Evolutionary conservation across 2,113 vertebrate species (phyloP).

Genomic region (Dicerorhinus sumatrensis): DNA sequence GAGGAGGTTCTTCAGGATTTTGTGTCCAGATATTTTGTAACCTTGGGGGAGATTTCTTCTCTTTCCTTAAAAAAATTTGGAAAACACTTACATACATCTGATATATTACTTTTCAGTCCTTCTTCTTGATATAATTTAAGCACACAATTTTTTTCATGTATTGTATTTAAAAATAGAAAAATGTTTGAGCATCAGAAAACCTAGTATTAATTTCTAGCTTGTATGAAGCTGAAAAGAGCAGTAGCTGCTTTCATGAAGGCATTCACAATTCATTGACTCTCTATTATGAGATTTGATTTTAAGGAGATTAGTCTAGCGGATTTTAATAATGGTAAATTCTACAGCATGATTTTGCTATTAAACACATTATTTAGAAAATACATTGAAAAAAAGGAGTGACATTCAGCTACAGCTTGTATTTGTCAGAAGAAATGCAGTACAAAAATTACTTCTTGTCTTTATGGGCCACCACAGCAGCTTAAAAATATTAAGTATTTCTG

Average conservation of each 20-base stretch:
- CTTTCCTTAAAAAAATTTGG: not conserved
- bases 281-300: not conserved
- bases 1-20: not conserved
- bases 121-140: not conserved
- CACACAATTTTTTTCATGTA: not conserved
- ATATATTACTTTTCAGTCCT: not conserved
- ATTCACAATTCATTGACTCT: slow-evolving; percentile 2
- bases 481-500: not conserved
- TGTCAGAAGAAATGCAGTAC: not conserved
- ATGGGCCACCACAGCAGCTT: not conserved
- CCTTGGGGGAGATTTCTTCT: not conserved
- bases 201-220: not conserved
- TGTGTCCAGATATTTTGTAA: not conserved
- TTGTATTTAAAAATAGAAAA: not conserved
- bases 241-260: not conserved
- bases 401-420: not conserved
- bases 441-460: not conserved
- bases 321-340: slow-evolving; percentile 38
- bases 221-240: slow-evolving; percentile 12
- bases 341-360: not conserved
- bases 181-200: not conserved
- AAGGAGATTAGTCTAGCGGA: not conserved
- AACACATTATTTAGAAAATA: not conserved
- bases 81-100: not conserved
- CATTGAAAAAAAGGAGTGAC: not conserved